These are phyloP conservation scores for Zoanthus gigantus DNA, from an alignment of 92 coral and sea anemone genomes.

Conservation along the genomic window DNA sequence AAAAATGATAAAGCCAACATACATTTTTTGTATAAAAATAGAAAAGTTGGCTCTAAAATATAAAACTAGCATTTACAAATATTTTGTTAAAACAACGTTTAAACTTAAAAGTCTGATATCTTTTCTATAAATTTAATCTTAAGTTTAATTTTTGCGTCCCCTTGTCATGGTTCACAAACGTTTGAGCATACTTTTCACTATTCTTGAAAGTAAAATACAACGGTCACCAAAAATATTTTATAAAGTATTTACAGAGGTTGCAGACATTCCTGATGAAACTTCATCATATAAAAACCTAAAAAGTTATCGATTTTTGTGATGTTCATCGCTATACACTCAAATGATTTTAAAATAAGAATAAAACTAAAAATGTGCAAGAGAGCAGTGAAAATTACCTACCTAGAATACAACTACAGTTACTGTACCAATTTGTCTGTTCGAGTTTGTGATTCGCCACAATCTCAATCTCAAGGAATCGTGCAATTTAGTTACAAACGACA, in stretches of 20 bases:
- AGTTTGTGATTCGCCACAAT: constrained; percentile 44
- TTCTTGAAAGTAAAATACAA: background rate
- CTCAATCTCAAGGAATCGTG: background rate
- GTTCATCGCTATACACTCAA: too few species aligned
- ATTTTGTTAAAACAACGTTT: background rate
- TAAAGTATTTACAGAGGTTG: too few species aligned
- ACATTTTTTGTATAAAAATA: background rate
- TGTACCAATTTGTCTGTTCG: constrained; percentile 33
- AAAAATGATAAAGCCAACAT: background rate
- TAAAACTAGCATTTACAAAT: constrained; percentile 18
- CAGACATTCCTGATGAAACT: too few species aligned
- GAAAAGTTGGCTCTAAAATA: background rate
- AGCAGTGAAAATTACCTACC: background rate
- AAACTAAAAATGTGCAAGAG: background rate
- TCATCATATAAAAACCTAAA: too few species aligned
- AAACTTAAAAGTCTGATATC: background rate
- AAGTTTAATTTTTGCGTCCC: background rate
- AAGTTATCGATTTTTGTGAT: too few species aligned
- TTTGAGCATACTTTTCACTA: background rate
- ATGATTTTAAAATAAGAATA: background rate
- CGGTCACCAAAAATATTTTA: background rate
- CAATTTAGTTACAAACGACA: background rate
- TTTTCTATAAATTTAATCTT: background rate
- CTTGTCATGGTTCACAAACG: background rate
- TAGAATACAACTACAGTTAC: background rate